Base-by-base conservation (phyloP, 2,888 invertebrate genomes). In the Lydus trimaculatus region DNA sequence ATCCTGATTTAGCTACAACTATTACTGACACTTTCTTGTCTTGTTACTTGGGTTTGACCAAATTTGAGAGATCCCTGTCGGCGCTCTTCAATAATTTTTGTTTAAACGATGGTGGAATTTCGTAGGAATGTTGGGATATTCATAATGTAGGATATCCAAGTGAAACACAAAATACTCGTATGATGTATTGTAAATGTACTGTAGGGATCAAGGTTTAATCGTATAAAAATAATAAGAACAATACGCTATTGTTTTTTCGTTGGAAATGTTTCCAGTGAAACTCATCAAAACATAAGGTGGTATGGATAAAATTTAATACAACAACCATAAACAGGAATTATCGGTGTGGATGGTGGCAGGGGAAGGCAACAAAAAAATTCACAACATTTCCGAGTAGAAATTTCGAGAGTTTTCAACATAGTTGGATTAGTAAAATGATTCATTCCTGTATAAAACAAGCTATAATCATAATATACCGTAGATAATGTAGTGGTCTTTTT, bases 271-370 rank as follows among this genome's bases (percentile, higher is more conserved):
- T 20, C 48, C 43, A 43, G 4, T 43, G 43, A 17, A 43, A 43
- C 17, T 43, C 48, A 48, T 48, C 43, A 48, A 1, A n/a, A n/a
- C n/a, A n/a, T n/a, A 39, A 39, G 39, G 39, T 8, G 11, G 11
- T 48, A 9, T 48, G 48, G 48, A 48, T 48, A 48, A 48, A 48
- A 48, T 48, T 48, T 48, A 48, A 48, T 48, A 48, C 48, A 20
- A 48, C 20, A n/a, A 9, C 20, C 8, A 20, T 48, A 48, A 48
- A 48, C 2, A 23, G 48, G 48, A 48, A 48, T 48, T 48, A 48
- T 48, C 20, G 20, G 20, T 17, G 17, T n/a, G n/a, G n/a, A 7
- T 43, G 7, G n/a, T 43, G 48, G n/a, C 17, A n/a, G 48, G 43
- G 0, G 8, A 48, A 17, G 1, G 6, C 1, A 11, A 20, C 7